These are phyloP conservation scores for Zosterops hypoxanthus DNA, from an alignment of 2,113 vertebrate genomes.

Conservation along the genomic window DNA sequence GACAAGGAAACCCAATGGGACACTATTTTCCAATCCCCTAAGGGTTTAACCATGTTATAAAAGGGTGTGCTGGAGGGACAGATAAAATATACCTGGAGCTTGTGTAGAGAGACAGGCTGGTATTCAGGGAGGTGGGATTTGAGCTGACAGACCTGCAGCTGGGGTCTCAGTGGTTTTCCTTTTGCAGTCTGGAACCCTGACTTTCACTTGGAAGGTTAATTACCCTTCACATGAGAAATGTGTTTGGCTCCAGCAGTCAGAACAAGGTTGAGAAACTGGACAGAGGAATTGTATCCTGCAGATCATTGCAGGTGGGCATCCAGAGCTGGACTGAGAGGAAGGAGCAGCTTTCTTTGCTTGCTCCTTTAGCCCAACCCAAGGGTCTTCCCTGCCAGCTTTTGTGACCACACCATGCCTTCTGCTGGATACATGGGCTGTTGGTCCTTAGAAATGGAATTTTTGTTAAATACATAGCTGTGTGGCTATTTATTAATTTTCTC, in stretches of 20 bases:
- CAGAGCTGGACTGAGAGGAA: not conserved
- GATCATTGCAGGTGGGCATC: not conserved
- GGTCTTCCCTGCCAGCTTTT: not conserved
- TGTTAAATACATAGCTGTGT: not conserved
- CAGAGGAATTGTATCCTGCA: not conserved
- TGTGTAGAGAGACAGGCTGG: not conserved
- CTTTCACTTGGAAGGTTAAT: not conserved
- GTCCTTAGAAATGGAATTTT: not conserved
- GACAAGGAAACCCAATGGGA: not conserved
- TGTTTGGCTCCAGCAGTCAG: not conserved
- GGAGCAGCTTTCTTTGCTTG: not conserved
- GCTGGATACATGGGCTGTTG: rapidly evolving
- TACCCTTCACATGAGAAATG: not conserved
- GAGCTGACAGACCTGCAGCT: not conserved
- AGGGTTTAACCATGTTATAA: not conserved
- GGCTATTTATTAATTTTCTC: not conserved
- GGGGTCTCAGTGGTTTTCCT: not conserved
- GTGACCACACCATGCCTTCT: not conserved
- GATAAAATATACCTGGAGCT: not conserved
- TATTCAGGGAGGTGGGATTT: not conserved
- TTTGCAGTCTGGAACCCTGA: not conserved
- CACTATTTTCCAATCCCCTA: rapidly evolving
- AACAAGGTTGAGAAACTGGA: not conserved
- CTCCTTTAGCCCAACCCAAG: not conserved
- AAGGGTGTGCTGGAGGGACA: not conserved